Evolutionary conservation across 2,888 invertebrate species (phyloP), one percentile per base, ranked within the genome.

Genomic region (Subacronicta megacephala): DNA sequence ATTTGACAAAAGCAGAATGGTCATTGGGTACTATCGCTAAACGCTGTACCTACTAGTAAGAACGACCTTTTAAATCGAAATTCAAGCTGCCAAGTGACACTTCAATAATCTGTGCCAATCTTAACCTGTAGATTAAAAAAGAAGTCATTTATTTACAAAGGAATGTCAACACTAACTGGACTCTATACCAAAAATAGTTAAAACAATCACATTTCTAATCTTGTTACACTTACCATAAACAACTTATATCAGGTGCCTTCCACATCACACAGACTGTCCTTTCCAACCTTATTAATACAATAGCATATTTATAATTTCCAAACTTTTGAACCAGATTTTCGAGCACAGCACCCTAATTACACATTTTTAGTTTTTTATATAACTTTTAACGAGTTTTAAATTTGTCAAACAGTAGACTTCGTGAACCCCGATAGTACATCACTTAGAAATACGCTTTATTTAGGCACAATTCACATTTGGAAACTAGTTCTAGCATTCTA

Each of bases 391-490:
- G 62, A 62, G 66, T 73, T 64, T 55, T 53, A 52, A 64, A 60
- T 71, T 59, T 57, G 45, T 72, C 61, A 61, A 73, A 75, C 75
- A 62, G 44, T 72, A 65, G 71, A 69, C 47, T 50, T 69, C 65
- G 62, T 75, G 70, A 67, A 78, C 66, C 71, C 68, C 68, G 76
- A 64, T 75, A 73, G 72, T 72, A 74, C 69, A 69, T 78, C 74
- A 78, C 79, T 82, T 82, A 80, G 70, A 75, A 72, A 75, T 83
- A 85, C 78, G 76, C 84, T 69, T 88, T 87, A 81, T 88, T 88
- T 88, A 94, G 93, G 93, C 93, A 94, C 93, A 85, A 90, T 90
- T 92, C 90, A 90, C 87, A 84, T 90, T 82, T 78, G 81, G 83
- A 84, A 81, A 84, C 90, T 91, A 92, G 68, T 78, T 84, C 93